Conservation (phyloP, 1,140 invertebrate genomes). For the Tetraneura akinire region DNA sequence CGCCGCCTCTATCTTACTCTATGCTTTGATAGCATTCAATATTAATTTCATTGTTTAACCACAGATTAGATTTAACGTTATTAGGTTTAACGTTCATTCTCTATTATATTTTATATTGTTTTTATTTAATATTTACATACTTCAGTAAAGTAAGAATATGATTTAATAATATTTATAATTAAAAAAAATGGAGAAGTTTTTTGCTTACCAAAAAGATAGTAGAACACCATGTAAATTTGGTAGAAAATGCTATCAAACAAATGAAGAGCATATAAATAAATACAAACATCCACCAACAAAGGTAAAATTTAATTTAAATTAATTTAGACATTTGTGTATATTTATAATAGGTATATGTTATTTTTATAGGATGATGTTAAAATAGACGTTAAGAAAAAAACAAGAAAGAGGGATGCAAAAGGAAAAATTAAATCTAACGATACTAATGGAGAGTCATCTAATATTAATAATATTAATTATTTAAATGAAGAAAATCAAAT, state of each 20-base stretch:
- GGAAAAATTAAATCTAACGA: slow-evolving; percentile 1
- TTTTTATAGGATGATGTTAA: slow-evolving; percentile 22
- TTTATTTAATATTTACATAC: too few relatives aligned
- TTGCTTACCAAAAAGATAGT: slow-evolving; percentile 39
- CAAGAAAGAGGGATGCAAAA: slow-evolving; percentile 17
- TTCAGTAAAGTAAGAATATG: too few relatives aligned
- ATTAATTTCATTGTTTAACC: too few relatives aligned
- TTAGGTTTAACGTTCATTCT: too few relatives aligned
- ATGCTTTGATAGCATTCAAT: too few relatives aligned
- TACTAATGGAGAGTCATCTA: slow-evolving; percentile 38
- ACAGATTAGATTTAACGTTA: too few relatives aligned
- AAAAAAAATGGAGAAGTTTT: slow-evolving; percentile 42
- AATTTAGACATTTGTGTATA: background rate
- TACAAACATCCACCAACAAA: slow-evolving; percentile 43
- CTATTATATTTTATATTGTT: too few relatives aligned
- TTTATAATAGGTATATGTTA: background rate
- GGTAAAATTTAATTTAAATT: slow-evolving; percentile 18
- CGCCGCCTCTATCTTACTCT: too few relatives aligned
- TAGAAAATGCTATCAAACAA: slow-evolving; percentile 34
- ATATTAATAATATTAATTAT: background rate
- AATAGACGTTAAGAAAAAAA: background rate
- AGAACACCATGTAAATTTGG: slow-evolving; percentile 33
- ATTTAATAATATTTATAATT: background rate
- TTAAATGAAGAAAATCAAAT: background rate
- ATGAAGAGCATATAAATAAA: slow-evolving; percentile 39